Conservation (phyloP, 2,888 invertebrate genomes). For the Tuta absoluta region DNA sequence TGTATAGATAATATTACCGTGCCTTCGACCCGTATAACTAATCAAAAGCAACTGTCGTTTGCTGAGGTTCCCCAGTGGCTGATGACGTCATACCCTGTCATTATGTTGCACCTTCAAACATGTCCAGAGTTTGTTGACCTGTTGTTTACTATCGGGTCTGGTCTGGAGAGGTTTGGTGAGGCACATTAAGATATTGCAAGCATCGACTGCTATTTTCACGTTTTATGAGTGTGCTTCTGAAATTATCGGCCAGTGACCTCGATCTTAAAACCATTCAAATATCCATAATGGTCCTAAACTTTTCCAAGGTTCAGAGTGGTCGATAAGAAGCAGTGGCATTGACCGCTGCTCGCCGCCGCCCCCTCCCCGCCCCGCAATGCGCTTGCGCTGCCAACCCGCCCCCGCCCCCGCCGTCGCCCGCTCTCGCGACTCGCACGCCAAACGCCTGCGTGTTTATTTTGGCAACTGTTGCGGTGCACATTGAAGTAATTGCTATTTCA, state of each 20-base stretch:
- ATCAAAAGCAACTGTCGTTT: not conserved
- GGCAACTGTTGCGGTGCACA: slow-evolving; percentile 38
- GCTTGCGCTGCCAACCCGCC: slow-evolving; percentile 34
- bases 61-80: not conserved
- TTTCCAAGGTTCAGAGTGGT: slow-evolving; percentile 30
- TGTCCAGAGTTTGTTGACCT: not conserved
- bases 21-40: slow-evolving; percentile 8
- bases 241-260: not conserved
- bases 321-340: slow-evolving; percentile 48
- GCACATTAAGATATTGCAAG: not conserved
- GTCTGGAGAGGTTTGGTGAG: not conserved
- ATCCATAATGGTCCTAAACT: slow-evolving; percentile 8
- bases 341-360: slow-evolving; percentile 41
- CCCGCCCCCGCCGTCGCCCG: slow-evolving; percentile 22
- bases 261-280: not conserved
- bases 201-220: not conserved
- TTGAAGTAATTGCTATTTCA: slow-evolving; percentile 21
- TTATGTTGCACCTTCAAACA: not conserved
- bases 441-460: slow-evolving; percentile 49
- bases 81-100: not conserved
- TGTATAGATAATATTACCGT: too few relatives aligned
- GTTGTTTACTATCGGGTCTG: not conserved
- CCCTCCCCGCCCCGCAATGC: slow-evolving; percentile 29
- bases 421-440: slow-evolving; percentile 26
- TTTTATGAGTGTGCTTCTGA: not conserved